Evolutionary conservation across 2,113 vertebrate species (phyloP), one percentile per base, ranked within the genome.

Genomic region (Ploceus nigricollis): DNA sequence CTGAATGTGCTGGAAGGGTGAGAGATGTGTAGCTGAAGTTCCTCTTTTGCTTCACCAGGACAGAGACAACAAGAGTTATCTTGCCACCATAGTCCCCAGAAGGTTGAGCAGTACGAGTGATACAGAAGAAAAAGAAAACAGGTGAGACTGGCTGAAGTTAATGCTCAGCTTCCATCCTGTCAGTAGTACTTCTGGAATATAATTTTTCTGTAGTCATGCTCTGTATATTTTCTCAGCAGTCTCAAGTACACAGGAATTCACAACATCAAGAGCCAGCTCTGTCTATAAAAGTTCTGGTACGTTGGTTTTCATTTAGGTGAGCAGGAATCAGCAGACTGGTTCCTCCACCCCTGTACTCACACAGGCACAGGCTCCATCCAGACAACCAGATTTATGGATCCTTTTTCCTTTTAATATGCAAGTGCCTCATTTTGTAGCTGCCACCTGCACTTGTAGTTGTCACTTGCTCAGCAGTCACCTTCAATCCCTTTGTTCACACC

Each of bases 111-210:
- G 92, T 65, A 87, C 95, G 0, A 94, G 95, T 5, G 97, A 98
- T 47, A 85, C 94, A 65, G 98, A 98, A 94, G 98, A 98, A 89
- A 98, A 98, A 83, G 98, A 98, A 78, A 98, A 98, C 97, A 98
- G 98, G 98, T 98, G 96, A 97, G 94, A 45, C 54, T 79, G 48
- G 69, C 51, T 85, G n/a, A 76, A 47, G n/a, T 54, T 35, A 18
- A 31, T 65, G 77, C 73, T 92, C 73, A 45, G 37, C 24, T 75
- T 42, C 63, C 82, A 27, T 65, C 45, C 40, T 78, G 30, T 21
- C 13, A 2, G 0, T 27, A 47, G 33, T 15, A 89, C 31, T 63
- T 75, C 28, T 6, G 1, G 33, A 72, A 31, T 64, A 25, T 18
- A 15, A 45, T 57, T 71, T 54, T 44, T 37, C 60, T 90, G 2